Base-by-base conservation (phyloP, 2,113 vertebrate species). In the Formicarius rufipectus region DNA sequence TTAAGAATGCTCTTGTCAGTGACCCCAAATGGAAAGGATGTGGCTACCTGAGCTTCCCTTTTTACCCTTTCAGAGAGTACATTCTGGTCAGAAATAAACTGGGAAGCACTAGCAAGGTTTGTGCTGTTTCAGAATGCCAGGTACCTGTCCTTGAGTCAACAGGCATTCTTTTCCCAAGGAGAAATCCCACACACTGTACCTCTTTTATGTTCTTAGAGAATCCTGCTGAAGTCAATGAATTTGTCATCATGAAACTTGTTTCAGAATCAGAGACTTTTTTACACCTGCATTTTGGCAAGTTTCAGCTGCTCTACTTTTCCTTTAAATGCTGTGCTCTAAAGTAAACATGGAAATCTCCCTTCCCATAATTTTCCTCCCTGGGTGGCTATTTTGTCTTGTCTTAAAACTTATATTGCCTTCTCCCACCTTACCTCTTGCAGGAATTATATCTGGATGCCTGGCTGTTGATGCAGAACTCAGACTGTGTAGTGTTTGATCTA, bases 11-110 rank as follows among this genome's bases (percentile, higher is more conserved):
- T 90, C 50, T 95, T 72, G 33, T 90, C 76, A 56, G 52, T 56
- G 47, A 90, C 83, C 76, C 60, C 55, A 69, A 45, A 76, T 1
- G 17, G 85, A 91, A 92, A 87, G 91, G 69, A 81, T 95, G 84
- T 95, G 93, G 86, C 86, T 84, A 89, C 87, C 73, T 78, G 69
- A 56, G 40, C 27, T 95, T 92, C 80, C 73, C 39, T 63, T 72
- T 47, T 93, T 93, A 56, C 73, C 21, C 33, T 90, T 92, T 68
- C 56, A 71, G 64, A 87, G 52, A 78, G 49, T 87, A 27, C 71
- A 24, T 91, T 89, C 86, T 93, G 89, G 52, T 81, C 77, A 84
- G 76, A 90, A 88, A 60, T 84, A 77, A 85, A 67, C 19, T 60
- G 76, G 56, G 68, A 84, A 68, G 44, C 21, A 9, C 55, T 60